Evolutionary conservation across 2,113 vertebrate genomes (phyloP), one percentile per base, ranked within the genome.

Genomic region (Meleagris gallopavo): DNA sequence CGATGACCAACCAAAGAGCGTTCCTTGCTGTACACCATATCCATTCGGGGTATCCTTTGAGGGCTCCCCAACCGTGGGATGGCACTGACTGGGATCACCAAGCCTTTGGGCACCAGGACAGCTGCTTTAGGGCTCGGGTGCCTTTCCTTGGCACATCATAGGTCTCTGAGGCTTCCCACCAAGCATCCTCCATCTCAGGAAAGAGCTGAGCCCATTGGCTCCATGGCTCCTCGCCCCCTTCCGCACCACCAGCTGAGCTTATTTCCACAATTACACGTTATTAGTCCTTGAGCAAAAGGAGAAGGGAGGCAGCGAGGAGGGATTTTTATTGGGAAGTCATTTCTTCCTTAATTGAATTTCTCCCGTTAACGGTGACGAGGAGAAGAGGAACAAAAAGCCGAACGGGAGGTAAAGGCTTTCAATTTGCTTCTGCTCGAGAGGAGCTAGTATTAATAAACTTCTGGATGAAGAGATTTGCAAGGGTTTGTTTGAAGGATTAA

Each of bases 261-360:
- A 77, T 95, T 97, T 92, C 95, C 78, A 83, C 72, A 71, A n/a
- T 92, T 95, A 91, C 96, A 83, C 57, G 36, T 65, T 46, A 80
- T 34, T 54, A 83, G 78, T 81, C 67, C 90, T 94, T 19, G 32
- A 83, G 91, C 9, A 12, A 94, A 74, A 70, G 72, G 80, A 69
- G 40, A 70, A 85, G 77, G 75, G 81, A 45, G 27, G 66, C 14
- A 18, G 46, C 2, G 2, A 72, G 85, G 82, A 73, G 88, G 74
- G 60, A 18, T 58, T 84, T 96, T 94, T 90, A 96, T 89, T 79
- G 88, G 91, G 94, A 97, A 95, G 84, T 36, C 36, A 21, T 96
- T 90, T 96, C 71, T 93, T 91, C 85, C 71, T 97, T 97, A 97
- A 97, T 97, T 96, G 89, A 97, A 96, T 97, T 95, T 88, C 91